Conservation (phyloP, 2,113 vertebrate genomes). For the Syngnathus scovelli region DNA sequence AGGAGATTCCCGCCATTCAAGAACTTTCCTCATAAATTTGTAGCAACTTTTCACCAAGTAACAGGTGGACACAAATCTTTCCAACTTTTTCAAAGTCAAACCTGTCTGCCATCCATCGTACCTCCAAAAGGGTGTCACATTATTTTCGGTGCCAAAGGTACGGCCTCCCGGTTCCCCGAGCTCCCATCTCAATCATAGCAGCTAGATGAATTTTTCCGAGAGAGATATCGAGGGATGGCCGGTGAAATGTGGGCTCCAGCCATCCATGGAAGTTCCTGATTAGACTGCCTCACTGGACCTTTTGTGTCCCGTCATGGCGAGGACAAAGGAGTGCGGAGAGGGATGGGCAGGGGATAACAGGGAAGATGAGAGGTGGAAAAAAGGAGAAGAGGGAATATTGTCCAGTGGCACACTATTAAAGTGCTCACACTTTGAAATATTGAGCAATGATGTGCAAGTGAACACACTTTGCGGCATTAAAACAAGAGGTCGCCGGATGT, state of each 20-base stretch:
- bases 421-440: conserved; percentile 52
- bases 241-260: conserved; percentile 68
- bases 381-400: conserved; percentile 62
- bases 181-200: conserved; percentile 64
- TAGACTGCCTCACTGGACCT: conserved; percentile 76
- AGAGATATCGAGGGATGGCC: conserved; percentile 64
- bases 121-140: conserved; percentile 17
- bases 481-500: background rate
- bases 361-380: conserved; percentile 60
- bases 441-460: conserved; percentile 26
- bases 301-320: conserved; percentile 72
- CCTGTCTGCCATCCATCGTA: background rate
- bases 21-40: conserved; percentile 5
- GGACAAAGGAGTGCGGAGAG: conserved; percentile 64
- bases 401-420: conserved; percentile 45
- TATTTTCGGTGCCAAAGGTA: conserved; percentile 35
- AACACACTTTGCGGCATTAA: conserved; percentile 25
- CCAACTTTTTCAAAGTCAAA: conserved; percentile 31
- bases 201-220: conserved; percentile 62
- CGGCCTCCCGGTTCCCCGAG: conserved; percentile 41
- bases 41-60: background rate
- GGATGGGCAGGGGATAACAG: conserved; percentile 61
- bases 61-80: conserved; percentile 7
- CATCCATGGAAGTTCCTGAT: conserved; percentile 76
- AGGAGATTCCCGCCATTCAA: conserved; percentile 29